These are phyloP conservation scores for Gallinago solitaria DNA, from an alignment of 2,797 vertebrate genomes.

Conservation along the genomic window DNA sequence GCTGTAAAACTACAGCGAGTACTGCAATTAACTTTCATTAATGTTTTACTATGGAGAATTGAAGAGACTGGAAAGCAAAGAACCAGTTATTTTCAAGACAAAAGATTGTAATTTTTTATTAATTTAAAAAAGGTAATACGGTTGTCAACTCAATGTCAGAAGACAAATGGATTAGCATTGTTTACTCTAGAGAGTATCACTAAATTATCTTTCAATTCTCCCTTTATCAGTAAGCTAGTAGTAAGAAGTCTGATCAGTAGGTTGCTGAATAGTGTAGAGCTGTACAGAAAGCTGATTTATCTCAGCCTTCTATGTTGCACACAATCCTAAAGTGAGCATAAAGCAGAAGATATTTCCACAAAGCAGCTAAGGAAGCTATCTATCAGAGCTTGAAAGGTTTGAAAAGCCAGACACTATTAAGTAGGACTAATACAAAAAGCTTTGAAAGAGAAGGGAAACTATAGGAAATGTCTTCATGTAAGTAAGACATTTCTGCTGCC, in stretches of 20 bases:
- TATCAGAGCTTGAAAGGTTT: neutral
- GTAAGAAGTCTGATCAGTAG: neutral
- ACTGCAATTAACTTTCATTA: neutral
- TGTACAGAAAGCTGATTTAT: neutral
- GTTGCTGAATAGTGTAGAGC: neutral
- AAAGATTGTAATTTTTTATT: fast-evolving
- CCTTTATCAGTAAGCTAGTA: neutral
- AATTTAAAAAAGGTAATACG: neutral
- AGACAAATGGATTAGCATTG: neutral
- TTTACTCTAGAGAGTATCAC: neutral
- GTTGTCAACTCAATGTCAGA: neutral
- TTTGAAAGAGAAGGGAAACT: neutral
- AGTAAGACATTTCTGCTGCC: neutral
- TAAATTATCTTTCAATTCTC: neutral
- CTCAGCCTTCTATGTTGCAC: neutral
- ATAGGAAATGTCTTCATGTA: neutral
- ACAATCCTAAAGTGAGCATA: neutral
- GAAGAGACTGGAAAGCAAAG: neutral
- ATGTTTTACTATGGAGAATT: neutral
- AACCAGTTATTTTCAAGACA: neutral
- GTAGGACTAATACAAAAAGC: neutral
- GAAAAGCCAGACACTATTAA: neutral
- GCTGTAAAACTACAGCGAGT: neutral
- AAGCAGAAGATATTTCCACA: neutral
- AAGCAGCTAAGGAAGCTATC: neutral